Evolutionary conservation across 1,140 invertebrate genomes (phyloP).

Genomic region (Laodelphax striatellus): DNA sequence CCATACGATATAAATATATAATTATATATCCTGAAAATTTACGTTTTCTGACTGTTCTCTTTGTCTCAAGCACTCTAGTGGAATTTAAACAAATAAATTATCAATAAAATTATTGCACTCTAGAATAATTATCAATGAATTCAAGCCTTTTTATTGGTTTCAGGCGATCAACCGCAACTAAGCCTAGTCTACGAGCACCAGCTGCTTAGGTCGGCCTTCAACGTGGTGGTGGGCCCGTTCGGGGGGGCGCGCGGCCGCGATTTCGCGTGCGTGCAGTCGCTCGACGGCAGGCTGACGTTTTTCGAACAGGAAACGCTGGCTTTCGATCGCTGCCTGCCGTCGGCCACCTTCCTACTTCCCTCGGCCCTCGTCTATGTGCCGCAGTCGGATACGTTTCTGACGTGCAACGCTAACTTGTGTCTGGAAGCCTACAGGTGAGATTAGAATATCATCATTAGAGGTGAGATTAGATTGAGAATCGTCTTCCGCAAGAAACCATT

Average conservation of each 20-base stretch:
- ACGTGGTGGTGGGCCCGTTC: constrained; percentile 66
- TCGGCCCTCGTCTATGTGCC: constrained; percentile 61
- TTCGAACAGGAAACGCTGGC: constrained; percentile 80
- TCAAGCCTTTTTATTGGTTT: neutral
- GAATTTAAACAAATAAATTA: too few species aligned
- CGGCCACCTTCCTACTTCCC: constrained; percentile 53
- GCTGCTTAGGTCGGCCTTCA: constrained; percentile 47
- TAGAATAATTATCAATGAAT: too few species aligned
- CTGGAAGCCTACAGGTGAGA: constrained; percentile 68
- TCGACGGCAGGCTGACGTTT: constrained; percentile 72
- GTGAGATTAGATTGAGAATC: too few species aligned
- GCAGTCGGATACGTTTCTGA: constrained; percentile 70
- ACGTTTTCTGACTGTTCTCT: too few species aligned
- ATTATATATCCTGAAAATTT: too few species aligned
- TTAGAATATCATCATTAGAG: too few species aligned
- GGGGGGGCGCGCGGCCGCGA: constrained; percentile 64
- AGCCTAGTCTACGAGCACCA: constrained; percentile 50
- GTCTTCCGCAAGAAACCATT: too few species aligned
- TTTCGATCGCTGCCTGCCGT: constrained; percentile 59
- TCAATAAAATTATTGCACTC: too few species aligned
- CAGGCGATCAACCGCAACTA: constrained; percentile 50
- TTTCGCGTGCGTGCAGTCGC: constrained; percentile 73
- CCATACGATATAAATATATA: too few species aligned
- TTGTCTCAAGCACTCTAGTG: too few species aligned
- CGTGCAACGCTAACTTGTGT: constrained; percentile 56